Evolutionary conservation across 2,797 vertebrate species (phyloP).

Genomic region (Bradypodion ventrale): DNA sequence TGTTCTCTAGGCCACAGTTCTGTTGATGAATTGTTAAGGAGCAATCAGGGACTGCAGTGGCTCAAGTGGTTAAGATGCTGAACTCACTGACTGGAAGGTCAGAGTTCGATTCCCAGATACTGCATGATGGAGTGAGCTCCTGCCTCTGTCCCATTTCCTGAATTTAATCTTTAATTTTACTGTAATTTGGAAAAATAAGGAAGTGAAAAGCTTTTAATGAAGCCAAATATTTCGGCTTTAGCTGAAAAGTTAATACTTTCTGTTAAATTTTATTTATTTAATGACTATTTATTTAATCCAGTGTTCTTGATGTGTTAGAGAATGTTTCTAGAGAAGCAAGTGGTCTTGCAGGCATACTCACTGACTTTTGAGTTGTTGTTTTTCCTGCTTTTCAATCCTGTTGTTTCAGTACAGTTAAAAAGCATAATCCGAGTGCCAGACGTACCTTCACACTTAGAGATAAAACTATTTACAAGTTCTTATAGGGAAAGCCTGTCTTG

Average conservation of each 20-base stretch:
- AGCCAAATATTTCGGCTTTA: neutral
- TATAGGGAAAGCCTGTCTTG: neutral
- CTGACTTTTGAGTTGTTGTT: neutral
- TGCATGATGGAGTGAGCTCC: too few species aligned
- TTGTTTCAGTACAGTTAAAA: conserved; percentile 17
- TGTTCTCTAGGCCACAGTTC: too few species aligned
- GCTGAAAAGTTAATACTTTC: neutral
- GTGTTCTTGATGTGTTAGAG: neutral
- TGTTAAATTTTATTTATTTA: neutral
- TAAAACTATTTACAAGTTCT: neutral
- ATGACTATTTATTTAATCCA: neutral
- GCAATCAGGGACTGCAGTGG: too few species aligned
- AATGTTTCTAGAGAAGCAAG: neutral
- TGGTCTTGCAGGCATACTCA: neutral
- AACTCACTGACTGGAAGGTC: too few species aligned
- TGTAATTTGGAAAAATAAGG: neutral
- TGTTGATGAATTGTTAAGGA: too few species aligned
- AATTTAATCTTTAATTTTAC: neutral
- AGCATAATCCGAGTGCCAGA: neutral
- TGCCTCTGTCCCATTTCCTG: too few species aligned
- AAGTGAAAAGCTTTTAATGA: neutral
- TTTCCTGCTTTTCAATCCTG: neutral
- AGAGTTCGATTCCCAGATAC: too few species aligned
- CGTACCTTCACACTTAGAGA: neutral
- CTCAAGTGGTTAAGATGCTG: too few species aligned